Evolutionary conservation across 2,797 vertebrate species (phyloP).

Genomic region (Lerista edwardsae): DNA sequence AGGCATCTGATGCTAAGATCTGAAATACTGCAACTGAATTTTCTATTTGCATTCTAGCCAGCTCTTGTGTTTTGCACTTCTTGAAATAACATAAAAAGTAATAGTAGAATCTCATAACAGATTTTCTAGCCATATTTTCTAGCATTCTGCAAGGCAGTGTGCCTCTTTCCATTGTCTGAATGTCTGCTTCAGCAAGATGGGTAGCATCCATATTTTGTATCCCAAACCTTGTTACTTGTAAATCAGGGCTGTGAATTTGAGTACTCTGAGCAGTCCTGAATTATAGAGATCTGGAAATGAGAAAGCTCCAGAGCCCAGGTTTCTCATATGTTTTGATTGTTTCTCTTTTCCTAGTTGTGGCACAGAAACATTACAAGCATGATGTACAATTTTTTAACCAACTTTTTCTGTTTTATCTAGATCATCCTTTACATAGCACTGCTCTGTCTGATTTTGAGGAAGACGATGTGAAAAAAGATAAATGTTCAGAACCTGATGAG

Average conservation of each 20-base stretch:
- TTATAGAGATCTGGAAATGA: neutral
- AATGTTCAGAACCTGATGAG: neutral
- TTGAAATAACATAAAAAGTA: neutral
- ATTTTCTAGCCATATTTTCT: neutral
- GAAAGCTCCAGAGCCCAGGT: neutral
- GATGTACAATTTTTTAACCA: neutral
- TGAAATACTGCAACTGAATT: neutral
- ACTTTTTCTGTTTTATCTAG: slow-evolving; percentile 53
- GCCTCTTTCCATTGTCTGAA: neutral
- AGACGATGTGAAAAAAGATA: slow-evolving; percentile 31
- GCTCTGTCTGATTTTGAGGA: slow-evolving; percentile 72
- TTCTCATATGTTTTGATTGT: neutral
- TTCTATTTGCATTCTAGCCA: neutral
- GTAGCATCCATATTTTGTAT: no score
- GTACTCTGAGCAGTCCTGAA: neutral
- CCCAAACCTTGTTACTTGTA: neutral
- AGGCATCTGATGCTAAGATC: neutral
- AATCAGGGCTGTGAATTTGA: neutral
- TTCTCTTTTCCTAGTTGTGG: neutral
- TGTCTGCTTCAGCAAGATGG: neutral
- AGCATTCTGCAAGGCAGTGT: neutral
- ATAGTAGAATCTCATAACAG: no score
- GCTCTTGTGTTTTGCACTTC: no score
- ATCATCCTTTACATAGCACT: slow-evolving; percentile 81
- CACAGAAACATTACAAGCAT: neutral